Base-by-base conservation (phyloP, 2,888 invertebrate species). In the Microplitis deprimator region DNA sequence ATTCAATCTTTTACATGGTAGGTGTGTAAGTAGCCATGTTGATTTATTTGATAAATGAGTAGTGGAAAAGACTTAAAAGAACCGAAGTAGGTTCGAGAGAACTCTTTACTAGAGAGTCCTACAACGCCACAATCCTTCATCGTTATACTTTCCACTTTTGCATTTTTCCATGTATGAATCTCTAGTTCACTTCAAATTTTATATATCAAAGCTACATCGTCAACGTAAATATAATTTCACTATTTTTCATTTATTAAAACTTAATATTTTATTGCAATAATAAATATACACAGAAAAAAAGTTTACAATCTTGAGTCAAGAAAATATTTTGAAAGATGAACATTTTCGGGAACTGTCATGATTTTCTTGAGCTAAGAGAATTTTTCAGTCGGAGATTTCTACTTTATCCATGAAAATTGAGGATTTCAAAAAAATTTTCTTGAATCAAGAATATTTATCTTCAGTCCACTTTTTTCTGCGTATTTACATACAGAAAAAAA, bases 21-120 rank as follows among this genome's bases (percentile, higher is more conserved):
- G 8, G 62, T 65, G 87, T 84, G 84, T 85, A 86, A 88, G 87
- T 88, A 88, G 86, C 86, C 83, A 85, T 86, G 88, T 88, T 88
- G 88, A 88, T 87, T 87, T 88, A 88, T 88, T 88, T 87, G 87
- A 87, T 87, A 87, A 87, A 87, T 87, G 88, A 87, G 87, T 85
- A 85, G 86, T 86, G 85, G 85, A 86, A 87, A 85, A 86, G 86
- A 86, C 86, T 85, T 84, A 82, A 85, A 83, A 84, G 82, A 78
- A 77, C 81, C 79, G 75, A 75, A 80, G 78, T 77, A 81, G 79
- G 83, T 82, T 85, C 82, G 84, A 84, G 85, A 86, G 86, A 84
- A 86, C 88, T 88, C 88, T 88, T 86, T 87, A 88, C 79, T 86
- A 83, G 86, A 89, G 88, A 86, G 88, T 88, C 87, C 88, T 89